Evolutionary conservation across 2,797 vertebrate genomes (phyloP).

Genomic region (Crenichthys baileyi): DNA sequence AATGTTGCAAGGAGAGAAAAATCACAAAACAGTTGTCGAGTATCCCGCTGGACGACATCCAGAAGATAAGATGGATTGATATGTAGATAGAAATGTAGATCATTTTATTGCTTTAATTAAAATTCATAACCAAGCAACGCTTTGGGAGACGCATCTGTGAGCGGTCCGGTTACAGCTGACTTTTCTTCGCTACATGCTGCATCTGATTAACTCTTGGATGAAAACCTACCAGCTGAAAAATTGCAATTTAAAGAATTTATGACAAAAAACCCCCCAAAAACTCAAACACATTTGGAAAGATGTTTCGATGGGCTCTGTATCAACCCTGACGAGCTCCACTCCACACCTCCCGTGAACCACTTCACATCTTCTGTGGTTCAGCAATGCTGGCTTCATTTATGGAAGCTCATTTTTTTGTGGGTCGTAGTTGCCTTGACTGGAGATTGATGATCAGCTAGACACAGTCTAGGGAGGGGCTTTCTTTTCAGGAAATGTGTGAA

Average conservation of each 20-base stretch:
- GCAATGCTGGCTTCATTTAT: not conserved
- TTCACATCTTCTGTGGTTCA: not conserved
- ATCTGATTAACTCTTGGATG: conserved; percentile 49
- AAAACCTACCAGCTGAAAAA: conserved; percentile 1
- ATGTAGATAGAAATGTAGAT: not conserved
- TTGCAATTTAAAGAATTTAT: not conserved
- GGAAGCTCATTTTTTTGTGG: not conserved
- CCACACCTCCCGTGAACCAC: not conserved
- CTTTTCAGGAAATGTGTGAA: not conserved
- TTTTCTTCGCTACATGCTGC: conserved; percentile 30
- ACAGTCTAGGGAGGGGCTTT: too few relatives aligned
- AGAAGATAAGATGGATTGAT: conserved; percentile 2
- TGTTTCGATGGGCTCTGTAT: not conserved
- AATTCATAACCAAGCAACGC: conserved; percentile 9
- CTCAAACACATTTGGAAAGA: too few relatives aligned
- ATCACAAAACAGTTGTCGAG: not conserved
- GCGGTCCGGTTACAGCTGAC: not conserved
- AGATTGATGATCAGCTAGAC: not conserved
- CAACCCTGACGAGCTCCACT: not conserved
- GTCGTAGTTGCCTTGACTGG: not conserved
- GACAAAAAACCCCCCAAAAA: not conserved
- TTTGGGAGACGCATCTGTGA: conserved; percentile 3
- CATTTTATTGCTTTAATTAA: conserved; percentile 19
- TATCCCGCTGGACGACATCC: not conserved
- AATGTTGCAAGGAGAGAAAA: not conserved